These are phyloP conservation scores for Malacosoma neustria DNA, from an alignment of 2,888 invertebrate genomes.

Conservation along the genomic window DNA sequence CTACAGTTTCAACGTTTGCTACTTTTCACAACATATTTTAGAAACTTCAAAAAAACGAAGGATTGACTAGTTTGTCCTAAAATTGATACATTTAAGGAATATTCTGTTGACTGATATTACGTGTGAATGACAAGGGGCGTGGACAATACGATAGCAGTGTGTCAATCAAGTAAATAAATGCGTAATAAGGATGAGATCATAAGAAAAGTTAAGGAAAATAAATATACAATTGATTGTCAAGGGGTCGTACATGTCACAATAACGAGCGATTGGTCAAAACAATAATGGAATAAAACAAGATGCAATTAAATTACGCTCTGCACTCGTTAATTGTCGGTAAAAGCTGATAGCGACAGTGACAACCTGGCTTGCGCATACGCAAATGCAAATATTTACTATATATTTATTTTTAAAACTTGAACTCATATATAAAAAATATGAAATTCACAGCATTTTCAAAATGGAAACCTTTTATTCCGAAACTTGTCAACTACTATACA, in stretches of 20 bases:
- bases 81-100: too few species aligned
- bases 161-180: conserved; percentile 16
- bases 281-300: conserved; percentile 62
- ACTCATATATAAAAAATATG: too few species aligned
- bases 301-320: conserved; percentile 39
- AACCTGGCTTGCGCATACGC: not conserved
- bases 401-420: too few species aligned
- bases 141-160: conserved; percentile 16
- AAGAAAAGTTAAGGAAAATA: conserved; percentile 56
- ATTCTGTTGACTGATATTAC: not conserved
- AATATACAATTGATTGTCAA: conserved; percentile 45
- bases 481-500: too few species aligned
- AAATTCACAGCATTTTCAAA: too few species aligned
- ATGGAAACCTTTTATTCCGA: too few species aligned
- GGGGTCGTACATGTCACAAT: conserved; percentile 33
- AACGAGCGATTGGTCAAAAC: conserved; percentile 37
- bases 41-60: too few species aligned
- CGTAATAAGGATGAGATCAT: conserved; percentile 54
- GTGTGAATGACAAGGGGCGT: conserved; percentile 27
- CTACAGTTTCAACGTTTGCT: too few species aligned
- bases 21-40: too few species aligned
- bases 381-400: too few species aligned
- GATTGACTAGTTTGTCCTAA: too few species aligned
- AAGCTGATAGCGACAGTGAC: not conserved
- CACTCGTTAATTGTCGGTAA: conserved; percentile 25